Conservation (phyloP, 2,113 vertebrate species). For the Cinclus cinclus region DNA sequence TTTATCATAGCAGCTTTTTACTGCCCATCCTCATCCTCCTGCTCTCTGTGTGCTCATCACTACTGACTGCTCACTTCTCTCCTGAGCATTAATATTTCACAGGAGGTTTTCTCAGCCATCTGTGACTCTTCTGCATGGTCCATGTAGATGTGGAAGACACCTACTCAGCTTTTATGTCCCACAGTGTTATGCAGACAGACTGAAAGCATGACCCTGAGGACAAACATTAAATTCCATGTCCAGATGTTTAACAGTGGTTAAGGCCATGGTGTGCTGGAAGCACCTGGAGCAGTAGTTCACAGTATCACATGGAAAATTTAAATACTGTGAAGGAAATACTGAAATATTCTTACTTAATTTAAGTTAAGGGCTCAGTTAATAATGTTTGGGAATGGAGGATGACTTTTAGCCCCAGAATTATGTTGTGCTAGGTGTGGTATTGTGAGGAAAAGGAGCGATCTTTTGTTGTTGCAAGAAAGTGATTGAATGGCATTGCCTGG, state of each 20-base stretch:
- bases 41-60: not conserved
- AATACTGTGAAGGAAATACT: conserved; percentile 17
- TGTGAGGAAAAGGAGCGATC: not conserved
- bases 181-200: not conserved
- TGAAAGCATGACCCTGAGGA: not conserved
- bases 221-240: not conserved
- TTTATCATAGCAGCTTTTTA: not conserved
- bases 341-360: not conserved
- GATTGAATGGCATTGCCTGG: not conserved
- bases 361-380: not conserved
- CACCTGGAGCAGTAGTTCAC: not conserved
- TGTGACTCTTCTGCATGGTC: not conserved
- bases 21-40: not conserved
- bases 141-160: not conserved
- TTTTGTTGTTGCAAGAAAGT: not conserved
- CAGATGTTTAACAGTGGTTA: not conserved
- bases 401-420: not conserved
- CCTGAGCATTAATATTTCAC: not conserved
- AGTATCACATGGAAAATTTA: conserved; percentile 42
- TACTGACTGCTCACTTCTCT: not conserved
- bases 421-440: not conserved
- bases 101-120: not conserved
- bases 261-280: not conserved
- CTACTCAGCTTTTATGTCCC: not conserved
- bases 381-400: not conserved